Conservation (phyloP, 2,888 invertebrate genomes). For the Choristoneura rosaceana region DNA sequence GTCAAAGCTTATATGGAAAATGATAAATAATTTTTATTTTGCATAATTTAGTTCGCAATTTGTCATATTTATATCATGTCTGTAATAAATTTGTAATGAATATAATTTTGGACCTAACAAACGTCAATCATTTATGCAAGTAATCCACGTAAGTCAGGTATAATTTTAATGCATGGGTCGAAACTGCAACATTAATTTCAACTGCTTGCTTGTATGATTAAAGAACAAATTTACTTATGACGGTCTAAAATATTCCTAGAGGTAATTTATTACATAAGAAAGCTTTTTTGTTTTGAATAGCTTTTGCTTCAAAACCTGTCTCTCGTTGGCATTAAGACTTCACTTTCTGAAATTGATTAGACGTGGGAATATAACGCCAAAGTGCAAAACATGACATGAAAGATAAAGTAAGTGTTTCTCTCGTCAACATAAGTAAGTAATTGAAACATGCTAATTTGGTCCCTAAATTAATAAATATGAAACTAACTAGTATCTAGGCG, state of each 20-base stretch:
- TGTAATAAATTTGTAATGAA: constrained; percentile 24
- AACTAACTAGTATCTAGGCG: no score
- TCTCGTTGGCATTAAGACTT: constrained; percentile 11
- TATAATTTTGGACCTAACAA: constrained; percentile 13
- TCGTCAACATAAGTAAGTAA: no score
- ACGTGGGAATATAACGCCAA: constrained; percentile 13
- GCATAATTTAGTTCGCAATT: neutral
- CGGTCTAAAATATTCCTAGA: neutral
- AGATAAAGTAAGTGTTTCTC: neutral
- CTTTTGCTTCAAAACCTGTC: constrained; percentile 4
- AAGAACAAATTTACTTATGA: neutral
- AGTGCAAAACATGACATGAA: neutral
- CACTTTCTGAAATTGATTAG: constrained; percentile 10
- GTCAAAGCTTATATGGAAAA: constrained; percentile 67
- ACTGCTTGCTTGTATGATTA: neutral
- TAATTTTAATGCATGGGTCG: neutral
- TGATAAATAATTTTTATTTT: constrained; percentile 46
- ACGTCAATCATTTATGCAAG: constrained; percentile 28
- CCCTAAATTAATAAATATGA: neutral
- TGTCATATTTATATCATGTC: neutral
- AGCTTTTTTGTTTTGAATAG: neutral
- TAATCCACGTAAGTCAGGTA: neutral
- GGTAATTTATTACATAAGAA: neutral
- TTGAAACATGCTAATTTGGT: no score
- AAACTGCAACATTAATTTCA: neutral